Evolutionary conservation across 30 jellyfish, hydroid and myxozoan species (phyloP), one percentile per base, ranked within the genome.

Genomic region (Mastigias papua): DNA sequence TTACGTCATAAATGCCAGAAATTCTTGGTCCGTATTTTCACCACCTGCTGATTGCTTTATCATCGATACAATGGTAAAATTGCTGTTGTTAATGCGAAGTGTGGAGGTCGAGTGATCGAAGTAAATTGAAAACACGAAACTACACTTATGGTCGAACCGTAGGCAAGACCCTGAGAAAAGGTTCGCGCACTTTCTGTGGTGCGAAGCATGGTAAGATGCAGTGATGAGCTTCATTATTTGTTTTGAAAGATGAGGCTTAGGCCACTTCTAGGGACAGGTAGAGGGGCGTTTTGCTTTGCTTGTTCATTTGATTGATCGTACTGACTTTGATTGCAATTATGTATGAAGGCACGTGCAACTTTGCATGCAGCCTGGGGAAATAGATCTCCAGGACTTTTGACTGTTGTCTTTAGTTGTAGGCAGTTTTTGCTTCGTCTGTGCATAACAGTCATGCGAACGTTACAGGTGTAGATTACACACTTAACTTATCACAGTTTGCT

Each of bases 11-110:
- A 63, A 23, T 63, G 23, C 66, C 35, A 1, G 28, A 34, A 60
- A 72, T 72, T 34, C 46, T 72, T 72, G 83, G 83, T 72, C 83
- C 37, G 83, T 37, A 21, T 19, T 72, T 72, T 72, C 25, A 15
- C 13, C 11, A 20, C 37, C 46, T 49, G 34, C 69, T 23, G 63
- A 33, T 35, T 8, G 34, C n/a, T 72, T 72, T n/a, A 27, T 72
- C 19, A 10, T 42, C 37, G 35, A 35, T 72, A 72, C 83, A 72
- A 72, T 72, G 83, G 68, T 20, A 72, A 27, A 72, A 72, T 37
- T 9, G 69, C 33, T 33, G 83, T 33, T 72, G 50, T 72, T 60
- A 6, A 21, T 48, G 26, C 19, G 28, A 72, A 72, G 68, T 72
- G 68, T 37, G 63, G 22, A 37, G 68, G 83, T 72, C 69, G 74